Percentiles rank a stretch among this genome's conserved stretches.
These are phyloP conservation scores for Beaufortia kweichowensis DNA, from an alignment of 2,113 vertebrate species.

Conservation along the genomic window DNA sequence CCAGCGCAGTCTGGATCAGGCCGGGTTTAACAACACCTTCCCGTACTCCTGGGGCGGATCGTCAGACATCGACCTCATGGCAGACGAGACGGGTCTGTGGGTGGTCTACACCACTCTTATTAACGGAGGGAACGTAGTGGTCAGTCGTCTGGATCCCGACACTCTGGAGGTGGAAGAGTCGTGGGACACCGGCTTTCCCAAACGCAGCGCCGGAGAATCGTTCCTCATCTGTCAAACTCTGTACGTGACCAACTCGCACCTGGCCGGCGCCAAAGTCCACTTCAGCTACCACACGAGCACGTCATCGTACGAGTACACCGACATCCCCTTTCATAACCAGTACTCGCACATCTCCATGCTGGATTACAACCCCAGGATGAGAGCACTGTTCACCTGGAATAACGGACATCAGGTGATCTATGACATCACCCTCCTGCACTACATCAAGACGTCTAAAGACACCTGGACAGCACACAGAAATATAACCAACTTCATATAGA, in stretches of 20 bases:
- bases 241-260: constrained; percentile 77
- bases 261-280: constrained; percentile 75
- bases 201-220: constrained; percentile 74
- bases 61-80: constrained; percentile 90
- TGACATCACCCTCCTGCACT: constrained; percentile 51
- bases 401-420: constrained; percentile 75
- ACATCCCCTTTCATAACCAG: constrained; percentile 76
- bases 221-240: constrained; percentile 76
- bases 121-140: constrained; percentile 74
- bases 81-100: constrained; percentile 88
- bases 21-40: constrained; percentile 88
- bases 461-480: not conserved
- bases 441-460: constrained; percentile 25
- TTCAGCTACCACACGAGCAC: constrained; percentile 75
- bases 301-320: constrained; percentile 71
- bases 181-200: constrained; percentile 76
- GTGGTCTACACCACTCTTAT: constrained; percentile 85
- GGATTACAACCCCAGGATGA: constrained; percentile 76
- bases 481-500: no score
- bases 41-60: constrained; percentile 93
- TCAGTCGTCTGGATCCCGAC: constrained; percentile 69
- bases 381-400: constrained; percentile 75
- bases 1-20: constrained; percentile 77
- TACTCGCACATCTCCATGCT: constrained; percentile 80
- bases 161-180: constrained; percentile 67